Conservation (phyloP, 2,888 invertebrate genomes). For the Zhengitettix transpicula region DNA sequence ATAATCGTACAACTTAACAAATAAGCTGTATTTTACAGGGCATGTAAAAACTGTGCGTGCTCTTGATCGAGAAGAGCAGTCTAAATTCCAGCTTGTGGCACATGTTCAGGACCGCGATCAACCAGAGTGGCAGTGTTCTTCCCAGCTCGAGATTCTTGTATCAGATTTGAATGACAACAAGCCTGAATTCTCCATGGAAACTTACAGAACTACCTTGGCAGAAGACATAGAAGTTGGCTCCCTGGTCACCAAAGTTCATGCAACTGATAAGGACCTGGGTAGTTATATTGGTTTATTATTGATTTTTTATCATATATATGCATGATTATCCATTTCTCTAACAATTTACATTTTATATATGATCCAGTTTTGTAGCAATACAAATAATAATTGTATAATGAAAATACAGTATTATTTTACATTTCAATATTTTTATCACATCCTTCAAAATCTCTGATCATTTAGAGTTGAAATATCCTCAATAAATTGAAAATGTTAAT, state of each 20-base stretch:
- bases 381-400: no score
- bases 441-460: no score
- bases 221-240: conserved; percentile 83
- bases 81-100: conserved; percentile 55
- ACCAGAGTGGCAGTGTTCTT: conserved; percentile 59
- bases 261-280: conserved; percentile 67
- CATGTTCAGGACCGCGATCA: conserved; percentile 69
- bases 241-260: conserved; percentile 74
- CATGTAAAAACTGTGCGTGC: conserved; percentile 50
- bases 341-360: no score
- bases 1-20: no score
- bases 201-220: conserved; percentile 64
- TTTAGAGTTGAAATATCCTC: no score
- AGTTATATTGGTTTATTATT: conserved; percentile 10
- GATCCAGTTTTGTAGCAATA: no score
- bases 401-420: no score
- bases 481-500: no score
- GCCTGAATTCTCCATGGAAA: conserved; percentile 52
- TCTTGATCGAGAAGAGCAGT: conserved; percentile 63
- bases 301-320: neutral
- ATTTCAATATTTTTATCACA: no score
- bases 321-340: neutral
- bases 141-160: conserved; percentile 54
- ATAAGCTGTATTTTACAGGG: conserved; percentile 30
- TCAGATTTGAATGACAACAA: conserved; percentile 78